Base-by-base conservation (phyloP, 1,140 invertebrate species). In the Melanaphis sacchari region DNA sequence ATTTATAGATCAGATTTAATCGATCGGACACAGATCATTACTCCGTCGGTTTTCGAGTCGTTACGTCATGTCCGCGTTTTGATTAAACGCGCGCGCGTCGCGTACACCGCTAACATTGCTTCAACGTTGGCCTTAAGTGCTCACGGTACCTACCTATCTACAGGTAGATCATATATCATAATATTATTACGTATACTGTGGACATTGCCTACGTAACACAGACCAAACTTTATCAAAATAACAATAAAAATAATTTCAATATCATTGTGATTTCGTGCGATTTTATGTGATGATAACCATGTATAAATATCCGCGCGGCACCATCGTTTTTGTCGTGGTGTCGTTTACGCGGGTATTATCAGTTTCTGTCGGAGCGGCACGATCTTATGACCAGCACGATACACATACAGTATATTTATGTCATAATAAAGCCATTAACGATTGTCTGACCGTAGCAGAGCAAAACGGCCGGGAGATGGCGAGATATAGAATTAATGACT, bases 1-100 rank as follows among this genome's bases (percentile, higher is more conserved):
- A 31, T 66, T 59, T 59, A 76, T 76, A 76, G 31, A n/a, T 18
- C 59, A 76, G 36, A 54, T 89, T 89, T 54, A 92, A 92, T 92
- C 91, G 91, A 92, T 92, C 76, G 59, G 91, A 92, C 76, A 92
- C 91, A 49, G 91, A 82, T 92, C 66, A 82, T 92, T 92, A 82
- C n/a, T 9, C 36, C 49, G 36, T 36, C 49, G 66, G 66, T 82
- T 92, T 82, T 82, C 76, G 40, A 46, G 91, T 38, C 26, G 76
- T 91, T 82, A 22, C 66, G 66, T 91, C 90, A 91, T 91, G 66
- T 91, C 90, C 41, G 66, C 90, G 90, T 91, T 81, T 49, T 81
- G 46, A 81, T 81, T 21, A 91, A 88, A 88, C 84, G 40, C 41
- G 82, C 38, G 82, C 24, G 41, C 40, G 40, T 87, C 38, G 24